A percentile compares a stretch with the other conserved stretches of the same genome.
Conservation (phyloP, 2,888 invertebrate species). For the Megalurothrips usitatus region DNA sequence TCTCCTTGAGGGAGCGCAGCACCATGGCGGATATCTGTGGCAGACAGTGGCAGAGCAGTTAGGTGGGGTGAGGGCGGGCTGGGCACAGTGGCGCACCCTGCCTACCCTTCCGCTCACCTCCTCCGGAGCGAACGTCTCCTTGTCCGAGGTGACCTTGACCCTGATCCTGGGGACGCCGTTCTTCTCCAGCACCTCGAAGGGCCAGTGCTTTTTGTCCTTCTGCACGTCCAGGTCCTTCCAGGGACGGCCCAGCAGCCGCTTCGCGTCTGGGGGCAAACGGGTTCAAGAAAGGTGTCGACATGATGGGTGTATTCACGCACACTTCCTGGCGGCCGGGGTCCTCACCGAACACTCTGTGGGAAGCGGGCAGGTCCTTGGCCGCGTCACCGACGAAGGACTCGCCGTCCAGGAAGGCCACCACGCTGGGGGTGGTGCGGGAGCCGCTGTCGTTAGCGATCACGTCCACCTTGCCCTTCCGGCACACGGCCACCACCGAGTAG, state of each 20-base stretch:
- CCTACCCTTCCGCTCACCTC: not conserved
- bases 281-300: not conserved
- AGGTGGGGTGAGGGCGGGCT: no score
- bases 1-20: not conserved
- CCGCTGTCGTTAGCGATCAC: slow-evolving; percentile 13
- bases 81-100: no score
- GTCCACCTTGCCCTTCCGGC: slow-evolving; percentile 10
- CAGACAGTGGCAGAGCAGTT: no score
- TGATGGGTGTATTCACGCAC: not conserved
- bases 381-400: not conserved
- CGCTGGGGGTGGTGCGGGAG: not conserved
- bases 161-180: not conserved
- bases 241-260: not conserved
- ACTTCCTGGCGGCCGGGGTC: not conserved
- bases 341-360: not conserved
- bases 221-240: slow-evolving; percentile 17
- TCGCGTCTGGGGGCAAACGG: not conserved
- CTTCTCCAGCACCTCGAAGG: slow-evolving; percentile 8
- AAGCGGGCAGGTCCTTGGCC: slow-evolving; percentile 6
- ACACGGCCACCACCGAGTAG: slow-evolving; percentile 3
- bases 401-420: slow-evolving; percentile 4
- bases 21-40: not conserved
- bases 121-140: not conserved
- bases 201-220: not conserved
- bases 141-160: not conserved